Base-by-base conservation (phyloP, 2,888 invertebrate species). In the Volucella inanis region DNA sequence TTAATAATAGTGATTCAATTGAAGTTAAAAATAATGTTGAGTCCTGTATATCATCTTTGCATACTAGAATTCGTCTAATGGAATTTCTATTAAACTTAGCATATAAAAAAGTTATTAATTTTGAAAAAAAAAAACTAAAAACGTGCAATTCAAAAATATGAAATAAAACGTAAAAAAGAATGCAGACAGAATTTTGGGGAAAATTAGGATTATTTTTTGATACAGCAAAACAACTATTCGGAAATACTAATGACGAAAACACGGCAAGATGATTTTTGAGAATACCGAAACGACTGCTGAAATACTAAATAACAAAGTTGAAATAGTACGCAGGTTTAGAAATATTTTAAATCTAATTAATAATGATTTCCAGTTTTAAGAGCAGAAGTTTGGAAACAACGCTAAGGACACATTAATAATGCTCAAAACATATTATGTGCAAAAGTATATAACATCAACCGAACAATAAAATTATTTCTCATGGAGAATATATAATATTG, bases 401-500 rank as follows among this genome's bases (percentile, higher is more conserved):
- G n/a, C n/a, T n/a, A n/a, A n/a, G n/a, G n/a, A n/a, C 47, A 47
- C 47, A 47, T 47, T 12, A 47, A 47, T n/a, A 47, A 12, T 12
- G n/a, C 47, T 47, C 47, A 47, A 47, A 47, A 47, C 10, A 47
- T 47, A 47, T 47, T 12, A 8, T 47, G 8, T 6, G 12, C 1
- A 8, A 47, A 47, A 22, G 22, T 22, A 3, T 22, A 22, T 22
- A 22, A 1, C 22, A 22, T 3, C 22, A 22, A 22, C 22, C n/a
- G n/a, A 2, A 9, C 6, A 11, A 47, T 3, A 47, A 11, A 47
- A 47, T 47, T 47, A 6, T 47, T 11, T 47, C 14, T 8, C 49
- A 49, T 49, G 3, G 49, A 49, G 14, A 49, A 49, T 49, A 9
- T 49, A 49, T 49, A 49, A 49, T 49, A n/a, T n/a, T n/a, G n/a